These are phyloP conservation scores for Callipepla californica DNA, from an alignment of 2,113 vertebrate genomes.

Conservation along the genomic window DNA sequence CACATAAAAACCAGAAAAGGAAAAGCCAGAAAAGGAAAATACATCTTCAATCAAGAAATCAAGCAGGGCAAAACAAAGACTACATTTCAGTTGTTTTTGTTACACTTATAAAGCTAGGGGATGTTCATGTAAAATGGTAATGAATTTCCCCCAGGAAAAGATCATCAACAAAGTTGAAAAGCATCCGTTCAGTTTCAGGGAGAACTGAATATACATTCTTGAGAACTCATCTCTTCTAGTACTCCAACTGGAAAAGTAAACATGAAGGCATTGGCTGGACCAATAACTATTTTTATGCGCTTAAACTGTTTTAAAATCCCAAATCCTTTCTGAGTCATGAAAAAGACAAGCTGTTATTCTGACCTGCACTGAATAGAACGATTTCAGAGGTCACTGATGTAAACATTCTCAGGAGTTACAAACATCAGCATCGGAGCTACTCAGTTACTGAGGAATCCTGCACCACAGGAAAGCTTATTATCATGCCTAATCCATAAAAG, in stretches of 20 bases:
- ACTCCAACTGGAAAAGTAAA: not conserved
- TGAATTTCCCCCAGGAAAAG: conserved; percentile 5
- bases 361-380: not conserved
- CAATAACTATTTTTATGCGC: not conserved
- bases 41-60: not conserved
- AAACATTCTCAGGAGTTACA: not conserved
- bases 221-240: not conserved
- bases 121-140: conserved; percentile 40
- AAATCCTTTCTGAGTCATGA: not conserved
- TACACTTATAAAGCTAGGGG: not conserved
- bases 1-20: not conserved
- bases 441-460: not conserved
- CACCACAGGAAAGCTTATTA: not conserved
- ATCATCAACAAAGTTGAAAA: conserved; percentile 21
- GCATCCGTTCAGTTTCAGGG: conserved; percentile 11
- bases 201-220: not conserved
- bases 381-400: not conserved
- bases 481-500: not conserved
- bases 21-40: not conserved
- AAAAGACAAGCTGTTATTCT: not conserved
- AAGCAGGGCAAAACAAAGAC: not conserved
- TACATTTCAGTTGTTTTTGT: not conserved
- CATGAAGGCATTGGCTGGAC: not conserved
- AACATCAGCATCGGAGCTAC: not conserved
- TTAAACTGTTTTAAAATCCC: not conserved